phyloP scores from a whole-genome alignment of 2,113 vertebrate genomes.

The Poeciliopsis retropinna region DNA sequence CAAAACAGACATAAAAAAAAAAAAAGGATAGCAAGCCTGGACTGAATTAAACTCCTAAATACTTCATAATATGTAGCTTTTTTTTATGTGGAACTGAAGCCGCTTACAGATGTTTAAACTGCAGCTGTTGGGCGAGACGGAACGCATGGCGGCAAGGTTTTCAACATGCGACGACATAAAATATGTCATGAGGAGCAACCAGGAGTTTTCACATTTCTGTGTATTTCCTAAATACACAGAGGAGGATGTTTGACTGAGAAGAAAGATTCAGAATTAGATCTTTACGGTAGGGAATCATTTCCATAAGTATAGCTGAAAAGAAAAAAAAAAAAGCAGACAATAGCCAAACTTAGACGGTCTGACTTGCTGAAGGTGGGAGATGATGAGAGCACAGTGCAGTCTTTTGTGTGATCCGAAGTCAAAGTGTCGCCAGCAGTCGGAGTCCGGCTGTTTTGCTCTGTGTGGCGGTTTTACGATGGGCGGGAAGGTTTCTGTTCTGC shows the following conservation, averaged over 20 bases:
- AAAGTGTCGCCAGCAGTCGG: not conserved
- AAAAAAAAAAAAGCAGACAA: not conserved
- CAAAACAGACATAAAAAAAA: not conserved
- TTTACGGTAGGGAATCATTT: not conserved
- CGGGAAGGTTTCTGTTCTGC: not conserved
- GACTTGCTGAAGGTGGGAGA: not conserved
- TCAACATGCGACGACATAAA: not conserved
- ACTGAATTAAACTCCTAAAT: conserved; percentile 2
- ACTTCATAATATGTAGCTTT: conserved; percentile 10
- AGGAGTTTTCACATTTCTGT: not conserved
- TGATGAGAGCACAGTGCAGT: not conserved
- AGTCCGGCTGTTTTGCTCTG: not conserved
- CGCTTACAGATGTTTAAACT: conserved; percentile 31
- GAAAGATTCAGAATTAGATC: not conserved
- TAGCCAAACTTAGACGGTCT: not conserved
- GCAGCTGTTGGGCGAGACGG: not conserved
- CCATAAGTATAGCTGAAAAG: not conserved
- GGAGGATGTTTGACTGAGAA: not conserved
- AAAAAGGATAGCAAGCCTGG: not conserved
- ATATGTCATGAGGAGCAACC: not conserved
- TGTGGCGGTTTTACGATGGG: not conserved
- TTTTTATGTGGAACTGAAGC: not conserved
- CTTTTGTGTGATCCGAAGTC: not conserved
- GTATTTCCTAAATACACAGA: not conserved
- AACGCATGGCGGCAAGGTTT: conserved; percentile 9